These are phyloP conservation scores for Sabellastarte sp. DNA, from an alignment of 2,888 invertebrate genomes.

Conservation along the genomic window DNA sequence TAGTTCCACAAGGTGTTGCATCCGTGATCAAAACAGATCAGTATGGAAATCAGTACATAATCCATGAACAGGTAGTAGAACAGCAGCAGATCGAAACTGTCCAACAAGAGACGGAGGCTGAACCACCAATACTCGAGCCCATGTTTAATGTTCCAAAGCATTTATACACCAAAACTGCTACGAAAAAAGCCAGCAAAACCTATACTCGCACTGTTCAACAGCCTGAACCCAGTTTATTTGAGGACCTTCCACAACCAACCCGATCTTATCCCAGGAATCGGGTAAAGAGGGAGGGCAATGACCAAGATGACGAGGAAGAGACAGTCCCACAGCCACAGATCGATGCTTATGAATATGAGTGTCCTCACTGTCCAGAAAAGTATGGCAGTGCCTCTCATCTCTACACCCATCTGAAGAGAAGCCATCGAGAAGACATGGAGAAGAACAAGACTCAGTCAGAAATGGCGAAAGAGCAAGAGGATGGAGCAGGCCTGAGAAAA, in stretches of 20 bases:
- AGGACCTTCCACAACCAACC: neutral
- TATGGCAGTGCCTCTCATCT: neutral
- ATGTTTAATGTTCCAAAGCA: neutral
- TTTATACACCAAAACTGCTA: neutral
- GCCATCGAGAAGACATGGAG: neutral
- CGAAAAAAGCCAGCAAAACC: too few species aligned
- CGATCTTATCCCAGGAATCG: neutral
- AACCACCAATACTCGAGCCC: neutral
- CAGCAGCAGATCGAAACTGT: too few species aligned
- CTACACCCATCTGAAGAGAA: neutral
- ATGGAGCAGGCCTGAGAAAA: neutral
- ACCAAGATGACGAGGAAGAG: neutral
- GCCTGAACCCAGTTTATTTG: neutral
- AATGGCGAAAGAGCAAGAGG: neutral
- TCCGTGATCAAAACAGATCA: neutral
- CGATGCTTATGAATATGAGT: neutral
- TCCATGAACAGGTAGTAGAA: neutral
- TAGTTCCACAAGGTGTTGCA: neutral
- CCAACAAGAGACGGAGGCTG: too few species aligned
- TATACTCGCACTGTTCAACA: too few species aligned
- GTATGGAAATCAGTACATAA: neutral
- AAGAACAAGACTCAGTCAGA: neutral
- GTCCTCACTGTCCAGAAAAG: neutral
- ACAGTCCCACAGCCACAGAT: neutral
- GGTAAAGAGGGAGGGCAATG: neutral